Conservation (phyloP, 2,888 invertebrate species). For the Dicranocentrus wangi region DNA sequence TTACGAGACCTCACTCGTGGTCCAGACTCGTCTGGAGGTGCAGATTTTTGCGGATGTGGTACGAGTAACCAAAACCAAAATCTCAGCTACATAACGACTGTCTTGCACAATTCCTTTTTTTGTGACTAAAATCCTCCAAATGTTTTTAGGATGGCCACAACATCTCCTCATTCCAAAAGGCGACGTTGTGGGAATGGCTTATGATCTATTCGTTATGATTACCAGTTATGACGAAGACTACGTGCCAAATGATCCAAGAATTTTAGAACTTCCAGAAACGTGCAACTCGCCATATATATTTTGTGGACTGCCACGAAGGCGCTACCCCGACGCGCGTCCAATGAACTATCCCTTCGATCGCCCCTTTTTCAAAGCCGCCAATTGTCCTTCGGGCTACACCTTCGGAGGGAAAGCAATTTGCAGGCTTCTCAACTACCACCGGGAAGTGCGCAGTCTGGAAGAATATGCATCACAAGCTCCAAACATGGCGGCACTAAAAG, state of each 20-base stretch:
- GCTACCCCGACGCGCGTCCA: constrained; percentile 48
- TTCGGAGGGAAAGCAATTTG: constrained; percentile 29
- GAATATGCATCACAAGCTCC: constrained; percentile 44
- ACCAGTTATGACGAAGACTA: constrained; percentile 60
- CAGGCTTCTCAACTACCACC: constrained; percentile 32
- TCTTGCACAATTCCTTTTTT: no score
- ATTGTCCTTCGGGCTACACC: constrained; percentile 42
- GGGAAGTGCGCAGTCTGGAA: constrained; percentile 36
- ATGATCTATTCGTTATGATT: constrained; percentile 66
- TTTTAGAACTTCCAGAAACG: constrained; percentile 22
- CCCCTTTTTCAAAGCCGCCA: constrained; percentile 25
- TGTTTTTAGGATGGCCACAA: constrained; percentile 81
- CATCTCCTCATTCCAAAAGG: constrained; percentile 86
- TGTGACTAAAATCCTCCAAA: not conserved
- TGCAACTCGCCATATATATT: constrained; percentile 60
- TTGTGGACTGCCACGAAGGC: constrained; percentile 50
- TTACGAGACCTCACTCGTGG: constrained; percentile 3
- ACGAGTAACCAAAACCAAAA: constrained; percentile 45
- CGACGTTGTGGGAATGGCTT: constrained; percentile 77
- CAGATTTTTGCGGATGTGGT: constrained; percentile 74
- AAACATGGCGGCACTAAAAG: constrained; percentile 47
- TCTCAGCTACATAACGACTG: no score
- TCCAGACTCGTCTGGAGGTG: constrained; percentile 32
- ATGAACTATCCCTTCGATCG: constrained; percentile 57
- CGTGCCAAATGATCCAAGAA: constrained; percentile 42